These are phyloP conservation scores for Phycodurus eques DNA, from an alignment of 2,113 vertebrate species.

Conservation along the genomic window DNA sequence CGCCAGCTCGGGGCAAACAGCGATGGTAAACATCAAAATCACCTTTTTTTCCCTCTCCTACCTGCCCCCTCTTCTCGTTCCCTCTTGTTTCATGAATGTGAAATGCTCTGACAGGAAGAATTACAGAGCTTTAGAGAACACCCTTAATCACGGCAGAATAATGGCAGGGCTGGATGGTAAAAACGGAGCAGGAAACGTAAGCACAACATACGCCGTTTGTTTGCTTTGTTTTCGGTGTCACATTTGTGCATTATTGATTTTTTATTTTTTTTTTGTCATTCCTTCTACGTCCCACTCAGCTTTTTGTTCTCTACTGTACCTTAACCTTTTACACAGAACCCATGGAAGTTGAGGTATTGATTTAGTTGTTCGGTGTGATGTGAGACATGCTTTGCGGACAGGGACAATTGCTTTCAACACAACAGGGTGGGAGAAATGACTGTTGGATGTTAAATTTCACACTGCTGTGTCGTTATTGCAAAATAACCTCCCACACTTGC, in stretches of 20 bases:
- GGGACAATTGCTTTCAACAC: background rate
- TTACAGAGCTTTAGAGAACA: slow-evolving; percentile 51
- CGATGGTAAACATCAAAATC: slow-evolving; percentile 47
- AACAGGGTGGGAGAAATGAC: background rate
- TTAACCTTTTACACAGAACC: background rate
- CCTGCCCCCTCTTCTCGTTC: background rate
- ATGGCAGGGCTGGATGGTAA: slow-evolving; percentile 50
- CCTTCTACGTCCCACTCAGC: background rate
- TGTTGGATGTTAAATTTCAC: background rate
- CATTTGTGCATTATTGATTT: background rate
- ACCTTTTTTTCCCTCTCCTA: slow-evolving; percentile 15
- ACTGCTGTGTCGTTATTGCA: background rate
- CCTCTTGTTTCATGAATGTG: slow-evolving; percentile 3
- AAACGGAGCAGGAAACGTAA: slow-evolving; percentile 47
- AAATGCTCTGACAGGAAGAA: slow-evolving; percentile 46
- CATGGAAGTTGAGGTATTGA: no score
- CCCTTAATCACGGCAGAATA: slow-evolving; percentile 56
- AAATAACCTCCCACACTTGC: background rate
- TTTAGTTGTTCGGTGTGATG: no score
- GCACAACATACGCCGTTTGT: slow-evolving; percentile 59
- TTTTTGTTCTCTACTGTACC: slow-evolving; percentile 9
- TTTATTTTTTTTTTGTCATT: slow-evolving; percentile 5
- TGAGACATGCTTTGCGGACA: background rate
- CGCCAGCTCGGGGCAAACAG: slow-evolving; percentile 39
- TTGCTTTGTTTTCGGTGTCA: slow-evolving; percentile 30